These are phyloP conservation scores for Dendrolimus houi DNA, from an alignment of 2,888 invertebrate species.

Conservation along the genomic window DNA sequence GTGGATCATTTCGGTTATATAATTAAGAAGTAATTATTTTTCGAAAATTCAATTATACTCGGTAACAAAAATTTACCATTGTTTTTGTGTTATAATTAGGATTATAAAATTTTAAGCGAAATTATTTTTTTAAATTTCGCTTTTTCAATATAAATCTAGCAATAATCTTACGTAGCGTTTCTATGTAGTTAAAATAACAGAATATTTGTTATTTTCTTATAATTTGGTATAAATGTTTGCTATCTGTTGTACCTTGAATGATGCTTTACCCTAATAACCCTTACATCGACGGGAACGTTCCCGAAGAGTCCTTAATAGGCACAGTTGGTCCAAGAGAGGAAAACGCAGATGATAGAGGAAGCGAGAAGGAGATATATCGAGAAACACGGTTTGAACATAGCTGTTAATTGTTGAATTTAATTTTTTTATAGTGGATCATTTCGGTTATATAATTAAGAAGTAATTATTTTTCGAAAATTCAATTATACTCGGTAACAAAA, in stretches of 20 bases:
- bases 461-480: neutral
- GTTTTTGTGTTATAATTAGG: no score
- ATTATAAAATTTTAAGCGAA: no score
- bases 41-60: no score
- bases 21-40: conserved; percentile 2
- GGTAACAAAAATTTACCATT: no score
- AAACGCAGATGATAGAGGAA: conserved; percentile 85
- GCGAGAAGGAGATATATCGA: conserved; percentile 86
- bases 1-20: conserved; percentile 15
- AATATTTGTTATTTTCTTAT: no score
- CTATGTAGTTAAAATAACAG: no score
- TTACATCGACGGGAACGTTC: conserved; percentile 57
- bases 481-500: no score
- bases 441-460: conserved; percentile 6
- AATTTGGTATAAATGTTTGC: no score
- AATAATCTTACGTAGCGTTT: no score
- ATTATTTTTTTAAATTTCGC: no score
- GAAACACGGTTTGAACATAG: conserved; percentile 79
- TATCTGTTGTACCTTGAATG: no score
- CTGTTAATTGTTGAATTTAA: conserved; percentile 38
- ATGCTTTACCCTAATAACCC: conserved; percentile 19
- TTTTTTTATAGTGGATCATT: conserved; percentile 19
- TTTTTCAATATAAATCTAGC: no score
- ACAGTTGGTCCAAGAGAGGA: conserved; percentile 87
- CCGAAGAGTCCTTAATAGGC: conserved; percentile 77